These are phyloP conservation scores for Misgurnus anguillicaudatus DNA, from an alignment of 2,113 vertebrate species.

Conservation along the genomic window DNA sequence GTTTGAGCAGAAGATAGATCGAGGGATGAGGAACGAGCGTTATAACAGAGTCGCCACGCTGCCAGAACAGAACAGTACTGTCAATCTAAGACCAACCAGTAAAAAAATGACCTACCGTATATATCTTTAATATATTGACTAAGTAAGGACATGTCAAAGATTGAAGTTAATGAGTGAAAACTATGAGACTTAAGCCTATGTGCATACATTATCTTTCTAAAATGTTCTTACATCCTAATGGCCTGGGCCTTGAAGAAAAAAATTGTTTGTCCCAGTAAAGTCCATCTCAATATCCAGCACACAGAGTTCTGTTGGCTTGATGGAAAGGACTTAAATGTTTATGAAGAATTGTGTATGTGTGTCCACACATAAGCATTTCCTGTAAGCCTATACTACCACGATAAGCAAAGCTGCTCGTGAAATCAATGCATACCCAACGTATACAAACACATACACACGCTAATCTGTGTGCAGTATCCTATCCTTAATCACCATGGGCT, in stretches of 20 bases:
- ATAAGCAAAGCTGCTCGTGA: conserved; percentile 6
- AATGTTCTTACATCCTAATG: neutral
- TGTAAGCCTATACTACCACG: conserved; percentile 7
- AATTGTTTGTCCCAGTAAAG: conserved; percentile 32
- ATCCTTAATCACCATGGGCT: neutral
- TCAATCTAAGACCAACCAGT: neutral
- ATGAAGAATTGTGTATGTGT: neutral
- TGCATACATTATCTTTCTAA: neutral
- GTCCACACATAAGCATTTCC: conserved; percentile 1
- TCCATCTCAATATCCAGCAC: neutral
- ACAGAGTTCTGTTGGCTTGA: neutral
- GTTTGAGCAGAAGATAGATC: conserved; percentile 20
- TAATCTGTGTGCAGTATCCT: neutral
- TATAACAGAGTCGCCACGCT: conserved; percentile 7
- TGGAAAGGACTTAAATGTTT: neutral
- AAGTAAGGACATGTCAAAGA: too few relatives aligned
- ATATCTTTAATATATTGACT: neutral
- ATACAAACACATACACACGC: neutral
- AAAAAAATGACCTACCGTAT: conserved; percentile 22
- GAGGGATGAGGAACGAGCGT: conserved; percentile 10
- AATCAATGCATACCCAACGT: neutral
- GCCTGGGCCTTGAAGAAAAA: neutral
- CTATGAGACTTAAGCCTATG: too few relatives aligned
- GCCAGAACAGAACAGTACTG: neutral
- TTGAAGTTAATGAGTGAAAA: too few relatives aligned